Evolutionary conservation across 2,888 invertebrate species (phyloP).

Genomic region (Xylota sylvarum): DNA sequence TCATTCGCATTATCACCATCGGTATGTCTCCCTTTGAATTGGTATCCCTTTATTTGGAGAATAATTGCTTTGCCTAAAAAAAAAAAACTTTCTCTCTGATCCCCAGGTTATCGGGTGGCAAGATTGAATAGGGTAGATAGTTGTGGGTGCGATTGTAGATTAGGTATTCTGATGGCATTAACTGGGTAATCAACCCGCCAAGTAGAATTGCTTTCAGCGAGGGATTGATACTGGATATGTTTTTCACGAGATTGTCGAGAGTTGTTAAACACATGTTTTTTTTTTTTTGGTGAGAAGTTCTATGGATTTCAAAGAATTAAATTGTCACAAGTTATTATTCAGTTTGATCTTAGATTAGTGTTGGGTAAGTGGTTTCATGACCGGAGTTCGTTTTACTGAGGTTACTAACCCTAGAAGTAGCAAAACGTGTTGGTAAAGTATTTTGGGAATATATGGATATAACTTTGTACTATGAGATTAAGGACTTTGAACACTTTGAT

Average conservation of each 20-base stretch:
- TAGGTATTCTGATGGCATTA: not conserved
- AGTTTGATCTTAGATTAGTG: not conserved
- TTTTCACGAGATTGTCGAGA: not conserved
- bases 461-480: not conserved
- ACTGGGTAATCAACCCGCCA: conserved; percentile 1
- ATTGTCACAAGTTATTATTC: not conserved
- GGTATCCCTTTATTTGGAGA: too few relatives aligned
- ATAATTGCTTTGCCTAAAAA: too few relatives aligned
- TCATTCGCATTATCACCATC: too few relatives aligned
- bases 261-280: not conserved
- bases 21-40: too few relatives aligned
- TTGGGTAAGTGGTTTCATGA: not conserved
- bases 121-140: too few relatives aligned
- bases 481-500: not conserved
- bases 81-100: too few relatives aligned
- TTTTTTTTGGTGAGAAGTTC: not conserved
- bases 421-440: not conserved
- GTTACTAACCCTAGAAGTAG: not conserved
- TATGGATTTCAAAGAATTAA: not conserved
- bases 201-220: not conserved
- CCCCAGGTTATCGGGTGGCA: too few relatives aligned
- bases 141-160: not conserved
- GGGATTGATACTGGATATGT: not conserved
- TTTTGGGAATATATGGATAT: not conserved
- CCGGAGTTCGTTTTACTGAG: not conserved